Evolutionary conservation across 1,140 invertebrate species (phyloP).

Genomic region (Archegozetes longisetosus): DNA sequence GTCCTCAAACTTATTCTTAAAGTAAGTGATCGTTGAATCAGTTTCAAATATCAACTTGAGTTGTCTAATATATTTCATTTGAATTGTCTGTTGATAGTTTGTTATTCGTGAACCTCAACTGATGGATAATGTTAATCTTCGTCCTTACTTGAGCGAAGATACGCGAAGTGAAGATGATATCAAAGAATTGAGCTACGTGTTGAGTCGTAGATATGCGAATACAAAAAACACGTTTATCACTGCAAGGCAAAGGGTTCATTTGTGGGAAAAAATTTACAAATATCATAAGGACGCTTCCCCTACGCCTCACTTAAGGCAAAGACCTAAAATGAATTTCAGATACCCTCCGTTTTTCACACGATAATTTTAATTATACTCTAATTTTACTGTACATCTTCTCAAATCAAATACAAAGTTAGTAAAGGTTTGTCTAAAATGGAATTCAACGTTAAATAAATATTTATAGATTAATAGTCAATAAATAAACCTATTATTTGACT

Average conservation of each 20-base stretch:
- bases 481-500: not conserved
- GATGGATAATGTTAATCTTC: slow-evolving; percentile 44
- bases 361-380: too few relatives aligned
- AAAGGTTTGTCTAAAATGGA: too few relatives aligned
- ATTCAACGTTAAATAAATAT: too few relatives aligned
- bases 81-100: slow-evolving; percentile 14
- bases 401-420: too few relatives aligned
- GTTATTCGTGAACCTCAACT: slow-evolving; percentile 31
- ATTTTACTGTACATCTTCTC: too few relatives aligned
- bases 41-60: not conserved
- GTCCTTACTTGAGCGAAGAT: slow-evolving; percentile 52
- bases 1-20: slow-evolving; percentile 53
- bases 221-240: slow-evolving; percentile 22
- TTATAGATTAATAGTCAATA: too few relatives aligned
- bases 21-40: not conserved
- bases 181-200: slow-evolving; percentile 4
- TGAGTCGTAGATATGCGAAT: slow-evolving; percentile 5
- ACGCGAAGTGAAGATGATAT: slow-evolving; percentile 42
- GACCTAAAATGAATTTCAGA: slow-evolving; percentile 9
- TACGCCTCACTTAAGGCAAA: slow-evolving; percentile 6
- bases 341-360: slow-evolving; percentile 9
- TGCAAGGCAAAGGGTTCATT: slow-evolving; percentile 46
- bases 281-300: slow-evolving; percentile 16
- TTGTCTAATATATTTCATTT: slow-evolving; percentile 7
- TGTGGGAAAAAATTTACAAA: slow-evolving; percentile 55